Conservation (phyloP, 2,888 invertebrate species). For the Tenthredo mesomela region DNA sequence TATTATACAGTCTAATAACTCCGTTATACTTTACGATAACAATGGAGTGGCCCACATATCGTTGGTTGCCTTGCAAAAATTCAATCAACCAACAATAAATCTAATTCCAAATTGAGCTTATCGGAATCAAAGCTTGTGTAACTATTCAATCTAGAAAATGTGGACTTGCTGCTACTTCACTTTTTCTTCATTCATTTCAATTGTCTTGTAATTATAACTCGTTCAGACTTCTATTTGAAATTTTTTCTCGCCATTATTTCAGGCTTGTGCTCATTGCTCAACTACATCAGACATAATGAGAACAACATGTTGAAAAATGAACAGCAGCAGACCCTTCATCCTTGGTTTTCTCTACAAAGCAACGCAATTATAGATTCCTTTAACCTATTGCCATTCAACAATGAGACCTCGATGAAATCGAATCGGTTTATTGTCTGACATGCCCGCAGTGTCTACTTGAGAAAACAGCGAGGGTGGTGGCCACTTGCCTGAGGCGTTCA, state of each 20-base stretch:
- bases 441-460: background rate
- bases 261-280: background rate
- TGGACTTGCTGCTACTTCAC: background rate
- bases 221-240: background rate
- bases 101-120: conserved; percentile 31
- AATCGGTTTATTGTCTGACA: background rate
- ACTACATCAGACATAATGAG: conserved; percentile 17
- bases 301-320: conserved; percentile 2
- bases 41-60: conserved; percentile 38
- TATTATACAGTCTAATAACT: conserved; percentile 42
- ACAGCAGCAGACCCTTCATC: conserved; percentile 15
- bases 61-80: conserved; percentile 32
- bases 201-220: background rate
- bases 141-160: background rate
- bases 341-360: background rate
- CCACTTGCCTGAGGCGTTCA: conserved; percentile 7
- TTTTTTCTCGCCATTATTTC: conserved; percentile 10
- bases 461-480: conserved; percentile 25
- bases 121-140: conserved; percentile 28
- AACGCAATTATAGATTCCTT: conserved; percentile 3
- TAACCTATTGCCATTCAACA: conserved; percentile 5
- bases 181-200: background rate
- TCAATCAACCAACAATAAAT: conserved; percentile 29
- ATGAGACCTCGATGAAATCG: background rate
- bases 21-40: conserved; percentile 26